Evolutionary conservation across 1,140 invertebrate genomes (phyloP), one percentile per base, ranked within the genome.

Genomic region (Plutomurus gul): DNA sequence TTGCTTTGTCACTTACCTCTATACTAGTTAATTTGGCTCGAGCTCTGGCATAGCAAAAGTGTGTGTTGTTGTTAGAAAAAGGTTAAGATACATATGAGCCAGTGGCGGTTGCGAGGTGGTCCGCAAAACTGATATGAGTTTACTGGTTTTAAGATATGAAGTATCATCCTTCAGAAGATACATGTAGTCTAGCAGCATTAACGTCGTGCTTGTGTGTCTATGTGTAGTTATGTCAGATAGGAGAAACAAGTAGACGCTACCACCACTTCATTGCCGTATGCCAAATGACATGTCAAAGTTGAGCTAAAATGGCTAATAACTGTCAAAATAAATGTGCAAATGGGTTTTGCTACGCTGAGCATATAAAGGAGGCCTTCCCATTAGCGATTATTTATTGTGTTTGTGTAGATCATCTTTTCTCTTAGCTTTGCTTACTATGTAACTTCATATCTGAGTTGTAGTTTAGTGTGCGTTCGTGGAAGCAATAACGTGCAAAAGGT

Each of bases 261-360:
- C 70, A 8, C 8, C n/a, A 40, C 40, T 27, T 37, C 70, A 39
- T 40, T 72, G 22, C 36, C 70, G 30, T 72, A 72, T 72, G 70
- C 70, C 70, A 72, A 72, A 72, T 72, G 70, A 72, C 70, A 72
- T 72, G 70, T 72, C 70, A 72, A 72, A 72, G 39, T 72, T 72
- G 70, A 72, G 37, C 37, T 20, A 72, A 72, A 72, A 72, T 72
- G 70, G 70, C 70, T 72, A 72, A 72, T 72, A 72, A 72, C 18
- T 72, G 70, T 72, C 70, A 72, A 72, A 72, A 72, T 37, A 72
- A 72, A 72, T 72, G 70, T 43, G 36, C 18, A 72, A 72, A 72
- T 72, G 70, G 70, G 18, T 72, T 39, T 72, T 72, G 70, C 70
- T 72, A 40, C 70, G 70, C 13, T 72, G 40, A 72, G 36, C 70